Percentiles rank a stretch among this genome's conserved stretches.
Evolutionary conservation across 2,888 invertebrate genomes (phyloP).

Genomic region (Empis livida): DNA sequence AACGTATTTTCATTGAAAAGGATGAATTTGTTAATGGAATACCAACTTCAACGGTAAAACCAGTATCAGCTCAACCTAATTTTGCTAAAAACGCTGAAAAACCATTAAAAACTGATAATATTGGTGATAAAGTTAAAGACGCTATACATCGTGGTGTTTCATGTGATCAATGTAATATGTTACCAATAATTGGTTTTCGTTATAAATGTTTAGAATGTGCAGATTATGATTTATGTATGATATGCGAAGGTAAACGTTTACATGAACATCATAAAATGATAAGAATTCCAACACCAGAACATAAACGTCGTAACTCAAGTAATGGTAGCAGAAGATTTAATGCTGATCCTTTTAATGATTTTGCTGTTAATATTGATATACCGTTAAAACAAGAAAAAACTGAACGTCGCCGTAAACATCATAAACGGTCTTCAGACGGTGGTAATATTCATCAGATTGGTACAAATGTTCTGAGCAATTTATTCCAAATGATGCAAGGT

Average conservation of each 20-base stretch:
- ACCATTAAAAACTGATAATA: background rate
- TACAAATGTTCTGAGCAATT: constrained; percentile 16
- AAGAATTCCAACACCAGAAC: constrained; percentile 41
- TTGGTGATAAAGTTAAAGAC: constrained; percentile 8
- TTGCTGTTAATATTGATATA: background rate
- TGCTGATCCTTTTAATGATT: background rate
- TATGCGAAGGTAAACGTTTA: constrained; percentile 52
- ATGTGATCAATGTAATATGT: constrained; percentile 59
- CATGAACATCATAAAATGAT: constrained; percentile 72
- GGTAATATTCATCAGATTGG: constrained; percentile 12
- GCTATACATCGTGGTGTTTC: constrained; percentile 43
- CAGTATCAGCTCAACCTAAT: background rate
- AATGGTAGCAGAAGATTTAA: background rate
- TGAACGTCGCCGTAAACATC: background rate
- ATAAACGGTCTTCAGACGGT: background rate
- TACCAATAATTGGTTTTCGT: constrained; percentile 55
- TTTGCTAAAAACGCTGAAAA: background rate
- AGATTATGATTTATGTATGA: constrained; percentile 68
- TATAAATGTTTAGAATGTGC: constrained; percentile 75
- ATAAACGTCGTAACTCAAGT: background rate
- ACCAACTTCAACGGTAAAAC: constrained; percentile 6
- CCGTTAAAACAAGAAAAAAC: background rate
- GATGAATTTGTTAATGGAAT: constrained; percentile 8
- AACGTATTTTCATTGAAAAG: background rate
- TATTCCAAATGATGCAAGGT: constrained; percentile 25